phyloP scores from a whole-genome alignment of 2,113 vertebrate genomes.

The Bungarus multicinctus region DNA sequence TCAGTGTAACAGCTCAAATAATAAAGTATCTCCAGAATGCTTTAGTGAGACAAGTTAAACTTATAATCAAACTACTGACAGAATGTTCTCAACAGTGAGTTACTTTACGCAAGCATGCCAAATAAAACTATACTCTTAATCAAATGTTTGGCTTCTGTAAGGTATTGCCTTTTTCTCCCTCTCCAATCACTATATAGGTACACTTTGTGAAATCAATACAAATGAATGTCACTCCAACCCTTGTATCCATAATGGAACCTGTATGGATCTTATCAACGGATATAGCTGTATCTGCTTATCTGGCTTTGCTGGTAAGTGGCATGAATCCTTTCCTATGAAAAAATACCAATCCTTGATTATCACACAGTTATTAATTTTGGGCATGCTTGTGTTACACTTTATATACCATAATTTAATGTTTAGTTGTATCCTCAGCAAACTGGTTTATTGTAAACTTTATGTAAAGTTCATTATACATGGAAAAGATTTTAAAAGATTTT shows the following conservation, averaged over 20 bases:
- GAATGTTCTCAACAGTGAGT: conserved; percentile 8
- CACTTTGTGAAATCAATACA: conserved; percentile 75
- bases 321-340: not conserved
- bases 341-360: not conserved
- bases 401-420: conserved; percentile 35
- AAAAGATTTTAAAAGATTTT: conserved; percentile 29
- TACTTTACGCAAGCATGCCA: conserved; percentile 27
- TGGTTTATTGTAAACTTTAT: conserved; percentile 36
- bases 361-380: conserved; percentile 30
- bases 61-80: not conserved
- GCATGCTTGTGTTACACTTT: conserved; percentile 31
- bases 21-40: not conserved
- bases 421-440: conserved; percentile 43
- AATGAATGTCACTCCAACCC: conserved; percentile 75
- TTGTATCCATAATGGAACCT: conserved; percentile 70
- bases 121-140: conserved; percentile 32
- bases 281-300: conserved; percentile 68
- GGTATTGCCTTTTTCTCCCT: conserved; percentile 11
- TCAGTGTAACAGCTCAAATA: not conserved
- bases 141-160: conserved; percentile 2
- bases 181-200: conserved; percentile 47
- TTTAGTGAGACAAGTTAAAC: not conserved
- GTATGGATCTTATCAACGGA: conserved; percentile 65
- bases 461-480: conserved; percentile 39
- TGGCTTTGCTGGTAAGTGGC: conserved; percentile 74